These are phyloP conservation scores for Melanotaenia boesemani DNA, from an alignment of 2,797 vertebrate genomes.

Conservation along the genomic window DNA sequence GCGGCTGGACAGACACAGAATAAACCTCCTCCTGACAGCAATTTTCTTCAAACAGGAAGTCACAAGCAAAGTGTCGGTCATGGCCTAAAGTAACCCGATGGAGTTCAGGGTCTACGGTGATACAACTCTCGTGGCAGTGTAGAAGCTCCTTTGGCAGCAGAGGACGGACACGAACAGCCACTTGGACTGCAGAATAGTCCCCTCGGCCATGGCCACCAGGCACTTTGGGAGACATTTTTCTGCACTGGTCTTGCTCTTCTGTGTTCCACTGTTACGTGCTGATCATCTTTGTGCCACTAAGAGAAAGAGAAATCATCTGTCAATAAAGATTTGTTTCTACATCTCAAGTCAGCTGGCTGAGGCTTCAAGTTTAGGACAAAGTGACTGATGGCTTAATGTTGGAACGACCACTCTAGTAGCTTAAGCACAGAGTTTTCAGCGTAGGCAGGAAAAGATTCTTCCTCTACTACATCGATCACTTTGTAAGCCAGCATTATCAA, in stretches of 20 bases:
- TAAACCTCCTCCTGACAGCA: constrained; percentile 91
- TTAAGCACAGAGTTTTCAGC: not conserved
- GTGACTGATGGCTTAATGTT: not conserved
- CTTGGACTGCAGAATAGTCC: constrained; percentile 89
- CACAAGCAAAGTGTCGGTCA: constrained; percentile 89
- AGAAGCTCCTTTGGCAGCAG: constrained; percentile 92
- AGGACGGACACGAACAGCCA: constrained; percentile 91
- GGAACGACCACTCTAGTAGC: not conserved
- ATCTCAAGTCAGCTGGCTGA: not conserved
- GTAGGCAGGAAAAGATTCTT: not conserved
- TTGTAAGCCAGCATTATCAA: not conserved
- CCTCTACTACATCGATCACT: not conserved
- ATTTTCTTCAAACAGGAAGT: constrained; percentile 88
- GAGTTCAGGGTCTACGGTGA: constrained; percentile 83
- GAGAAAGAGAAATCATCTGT: constrained; percentile 26
- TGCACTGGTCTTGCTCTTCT: constrained; percentile 28
- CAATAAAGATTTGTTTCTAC: not conserved
- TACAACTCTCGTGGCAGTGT: constrained; percentile 90
- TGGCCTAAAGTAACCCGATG: constrained; percentile 88
- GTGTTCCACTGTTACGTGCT: constrained; percentile 37
- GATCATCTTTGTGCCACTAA: constrained; percentile 66
- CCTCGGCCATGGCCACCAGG: constrained; percentile 73
- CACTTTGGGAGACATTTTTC: constrained; percentile 85
- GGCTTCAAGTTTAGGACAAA: not conserved
- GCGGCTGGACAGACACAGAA: constrained; percentile 88